A percentile compares a stretch with the other conserved stretches of the same genome.
phyloP scores from a whole-genome alignment of 2,797 vertebrate genomes.

The Melanotaenia nigrans region DNA sequence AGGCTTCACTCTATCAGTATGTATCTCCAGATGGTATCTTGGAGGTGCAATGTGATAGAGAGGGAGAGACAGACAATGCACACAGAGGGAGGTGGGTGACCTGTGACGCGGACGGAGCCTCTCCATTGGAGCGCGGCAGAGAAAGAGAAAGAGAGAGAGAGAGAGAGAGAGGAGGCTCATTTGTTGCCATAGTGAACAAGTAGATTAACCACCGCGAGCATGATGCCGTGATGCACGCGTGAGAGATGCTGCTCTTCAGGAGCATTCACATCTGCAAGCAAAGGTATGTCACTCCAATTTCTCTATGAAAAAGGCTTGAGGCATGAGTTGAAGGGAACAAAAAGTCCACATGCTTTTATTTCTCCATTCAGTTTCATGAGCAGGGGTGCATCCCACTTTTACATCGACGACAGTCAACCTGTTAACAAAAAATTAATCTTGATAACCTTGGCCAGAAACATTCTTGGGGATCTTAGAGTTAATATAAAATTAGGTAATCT shows the following conservation, averaged over 20 bases:
- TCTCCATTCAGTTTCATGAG: constrained; percentile 1
- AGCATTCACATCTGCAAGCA: constrained; percentile 56
- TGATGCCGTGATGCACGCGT: constrained; percentile 66
- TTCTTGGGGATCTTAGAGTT: no score
- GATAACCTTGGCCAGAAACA: no score
- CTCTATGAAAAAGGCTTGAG: background rate
- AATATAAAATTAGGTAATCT: background rate
- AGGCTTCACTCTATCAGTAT: constrained; percentile 62
- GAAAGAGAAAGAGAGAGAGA: constrained; percentile 15
- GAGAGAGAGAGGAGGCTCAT: constrained; percentile 48
- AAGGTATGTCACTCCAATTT: constrained; percentile 55
- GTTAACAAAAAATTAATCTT: background rate
- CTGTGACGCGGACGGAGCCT: constrained; percentile 57
- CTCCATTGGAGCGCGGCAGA: constrained; percentile 61
- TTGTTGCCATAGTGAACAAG: constrained; percentile 83
- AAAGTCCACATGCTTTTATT: background rate
- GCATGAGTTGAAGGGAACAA: background rate
- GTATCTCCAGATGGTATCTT: constrained; percentile 76
- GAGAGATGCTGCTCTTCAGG: constrained; percentile 63
- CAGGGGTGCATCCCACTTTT: background rate
- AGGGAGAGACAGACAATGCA: constrained; percentile 32
- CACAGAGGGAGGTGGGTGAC: constrained; percentile 47
- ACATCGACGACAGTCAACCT: background rate
- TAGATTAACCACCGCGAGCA: constrained; percentile 73
- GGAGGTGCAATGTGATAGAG: constrained; percentile 65